Percentiles rank a stretch among this genome's conserved stretches.
Conservation (phyloP, 2,797 vertebrate species). For the Artibeus lituratus region DNA sequence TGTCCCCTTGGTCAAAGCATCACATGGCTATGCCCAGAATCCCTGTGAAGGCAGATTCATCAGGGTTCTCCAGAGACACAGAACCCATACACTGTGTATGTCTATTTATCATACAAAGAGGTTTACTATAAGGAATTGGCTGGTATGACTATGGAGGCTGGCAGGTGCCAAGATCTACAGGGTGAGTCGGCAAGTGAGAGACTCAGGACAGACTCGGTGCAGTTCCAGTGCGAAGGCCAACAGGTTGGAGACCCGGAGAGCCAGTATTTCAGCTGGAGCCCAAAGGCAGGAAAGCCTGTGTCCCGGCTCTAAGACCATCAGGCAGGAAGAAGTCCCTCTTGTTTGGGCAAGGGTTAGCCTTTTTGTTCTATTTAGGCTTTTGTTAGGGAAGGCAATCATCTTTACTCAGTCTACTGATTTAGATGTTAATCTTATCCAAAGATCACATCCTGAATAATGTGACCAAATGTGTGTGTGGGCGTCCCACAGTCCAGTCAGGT, state of each 20-base stretch:
- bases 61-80: neutral
- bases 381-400: neutral
- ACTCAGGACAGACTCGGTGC: neutral
- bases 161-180: neutral
- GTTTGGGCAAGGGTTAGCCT: neutral
- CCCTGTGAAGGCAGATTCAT: neutral
- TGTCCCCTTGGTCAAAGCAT: neutral
- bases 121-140: neutral
- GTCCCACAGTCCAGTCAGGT: accelerated
- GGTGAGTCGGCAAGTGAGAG: neutral
- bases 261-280: neutral
- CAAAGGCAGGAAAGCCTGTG: neutral
- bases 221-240: too few species aligned
- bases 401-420: neutral
- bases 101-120: neutral
- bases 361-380: neutral
- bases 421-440: neutral
- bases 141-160: neutral
- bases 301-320: neutral
- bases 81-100: neutral
- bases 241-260: neutral
- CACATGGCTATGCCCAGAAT: neutral
- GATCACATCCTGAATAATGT: neutral
- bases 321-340: neutral
- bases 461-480: neutral